Evolutionary conservation across 2,797 vertebrate genomes (phyloP), one percentile per base, ranked within the genome.

Genomic region (Odontamblyopus rebecca): DNA sequence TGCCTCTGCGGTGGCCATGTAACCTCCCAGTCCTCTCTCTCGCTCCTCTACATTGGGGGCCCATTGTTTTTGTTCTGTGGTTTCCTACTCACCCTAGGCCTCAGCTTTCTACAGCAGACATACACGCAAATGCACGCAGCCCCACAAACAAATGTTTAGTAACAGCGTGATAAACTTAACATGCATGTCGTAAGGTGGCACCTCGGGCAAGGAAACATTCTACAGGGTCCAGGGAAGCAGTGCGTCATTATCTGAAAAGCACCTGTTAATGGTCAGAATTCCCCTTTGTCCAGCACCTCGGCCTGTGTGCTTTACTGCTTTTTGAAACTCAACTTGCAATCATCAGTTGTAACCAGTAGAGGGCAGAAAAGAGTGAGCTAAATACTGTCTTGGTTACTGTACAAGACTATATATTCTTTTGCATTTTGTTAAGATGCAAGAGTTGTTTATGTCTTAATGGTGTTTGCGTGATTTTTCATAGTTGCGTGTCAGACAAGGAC

Each of bases 391-490:
- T 2, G 8, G n/a, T 59, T 59, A 59, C 23, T 12, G 23, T 13
- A 27, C 35, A 71, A n/a, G 67, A 57, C 73, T 82, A 75, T 82
- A 38, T 82, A 80, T 69, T 82, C 69, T 44, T 75, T 88, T 82
- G 83, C 86, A 81, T 90, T 89, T 84, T 71, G 79, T 88, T 89
- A 92, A 90, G 86, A 92, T 92, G 84, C 77, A 74, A 77, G 77
- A 82, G 62, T 86, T 91, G 89, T 93, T 93, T 94, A 89, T 93
- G 92, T 91, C 88, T 78, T 92, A 90, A 92, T 92, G 85, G 84
- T 60, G 85, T 85, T 93, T 62, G 93, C 92, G 91, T 94, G 93
- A 93, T 93, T 89, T 93, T 91, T 93, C 91, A 90, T 92, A 87
- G 89, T 94, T 94, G 86, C 79, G 84, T 90, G 88, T 91, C 85